Conservation (phyloP, 2,888 invertebrate genomes). For the Pollenia amentaria region DNA sequence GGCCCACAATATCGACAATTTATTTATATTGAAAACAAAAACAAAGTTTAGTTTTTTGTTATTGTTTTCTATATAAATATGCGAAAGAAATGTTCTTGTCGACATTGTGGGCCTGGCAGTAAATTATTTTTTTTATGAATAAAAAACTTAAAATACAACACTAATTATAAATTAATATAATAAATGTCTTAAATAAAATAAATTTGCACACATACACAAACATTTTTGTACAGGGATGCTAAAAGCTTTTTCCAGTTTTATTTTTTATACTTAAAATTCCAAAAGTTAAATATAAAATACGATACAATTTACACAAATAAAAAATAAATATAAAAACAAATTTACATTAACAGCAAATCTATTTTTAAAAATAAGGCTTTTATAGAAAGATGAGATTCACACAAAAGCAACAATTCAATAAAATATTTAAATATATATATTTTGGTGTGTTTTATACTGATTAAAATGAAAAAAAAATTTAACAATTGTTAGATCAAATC, state of each 20-base stretch:
- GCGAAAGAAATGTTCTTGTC: too few species aligned
- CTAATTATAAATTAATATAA: conserved; percentile 1
- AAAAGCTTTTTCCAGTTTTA: conserved; percentile 20
- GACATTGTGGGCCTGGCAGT: too few species aligned
- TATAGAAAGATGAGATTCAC: conserved; percentile 2
- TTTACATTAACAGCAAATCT: too few species aligned
- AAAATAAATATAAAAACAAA: background rate
- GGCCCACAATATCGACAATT: too few species aligned
- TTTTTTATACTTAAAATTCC: background rate
- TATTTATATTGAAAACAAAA: too few species aligned
- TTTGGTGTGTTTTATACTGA: conserved; percentile 17
- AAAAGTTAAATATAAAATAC: background rate
- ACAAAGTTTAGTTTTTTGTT: too few species aligned
- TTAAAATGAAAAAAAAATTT: background rate
- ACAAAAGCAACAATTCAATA: background rate
- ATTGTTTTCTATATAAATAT: too few species aligned
- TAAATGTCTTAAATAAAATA: background rate
- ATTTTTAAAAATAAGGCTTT: background rate
- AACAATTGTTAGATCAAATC: background rate
- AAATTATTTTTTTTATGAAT: background rate
- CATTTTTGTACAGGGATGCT: conserved; percentile 47
- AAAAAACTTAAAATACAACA: background rate
- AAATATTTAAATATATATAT: background rate
- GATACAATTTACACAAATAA: background rate
- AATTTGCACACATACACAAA: conserved; percentile 9